Percentiles rank a stretch among this genome's conserved stretches.
Conservation (phyloP, 2,888 invertebrate species). For the Polydrusus pterygomalis region DNA sequence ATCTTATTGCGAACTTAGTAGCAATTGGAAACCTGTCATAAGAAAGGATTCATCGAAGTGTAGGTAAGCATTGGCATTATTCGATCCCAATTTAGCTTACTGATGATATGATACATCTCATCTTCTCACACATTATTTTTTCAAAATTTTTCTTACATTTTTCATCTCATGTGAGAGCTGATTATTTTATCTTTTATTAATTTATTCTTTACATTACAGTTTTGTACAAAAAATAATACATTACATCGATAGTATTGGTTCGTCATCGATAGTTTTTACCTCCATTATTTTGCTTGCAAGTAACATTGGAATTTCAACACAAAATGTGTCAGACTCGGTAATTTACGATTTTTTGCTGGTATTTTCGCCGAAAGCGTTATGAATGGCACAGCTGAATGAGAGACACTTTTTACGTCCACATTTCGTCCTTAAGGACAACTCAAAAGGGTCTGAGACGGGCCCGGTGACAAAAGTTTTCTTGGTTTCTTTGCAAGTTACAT, state of each 20-base stretch:
- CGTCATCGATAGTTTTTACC: not conserved
- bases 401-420: conserved; percentile 50
- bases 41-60: too few relatives aligned
- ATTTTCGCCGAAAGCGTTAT: conserved; percentile 54
- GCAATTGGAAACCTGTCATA: too few relatives aligned
- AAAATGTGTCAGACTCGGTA: conserved; percentile 44
- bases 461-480: conserved; percentile 55
- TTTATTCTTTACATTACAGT: too few relatives aligned
- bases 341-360: conserved; percentile 55
- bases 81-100: too few relatives aligned
- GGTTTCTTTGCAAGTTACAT: conserved; percentile 54
- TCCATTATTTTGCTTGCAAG: conserved; percentile 34
- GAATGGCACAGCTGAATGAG: conserved; percentile 55
- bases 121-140: too few relatives aligned
- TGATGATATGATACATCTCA: too few relatives aligned
- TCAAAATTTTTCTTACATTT: too few relatives aligned
- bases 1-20: too few relatives aligned
- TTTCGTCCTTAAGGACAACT: conserved; percentile 48
- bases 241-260: not conserved
- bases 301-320: conserved; percentile 37
- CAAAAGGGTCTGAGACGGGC: conserved; percentile 45
- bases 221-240: too few relatives aligned
- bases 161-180: too few relatives aligned
- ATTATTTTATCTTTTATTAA: too few relatives aligned
- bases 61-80: too few relatives aligned